Base-by-base conservation (phyloP, 1,140 invertebrate species). In the Sycobia sp. region DNA sequence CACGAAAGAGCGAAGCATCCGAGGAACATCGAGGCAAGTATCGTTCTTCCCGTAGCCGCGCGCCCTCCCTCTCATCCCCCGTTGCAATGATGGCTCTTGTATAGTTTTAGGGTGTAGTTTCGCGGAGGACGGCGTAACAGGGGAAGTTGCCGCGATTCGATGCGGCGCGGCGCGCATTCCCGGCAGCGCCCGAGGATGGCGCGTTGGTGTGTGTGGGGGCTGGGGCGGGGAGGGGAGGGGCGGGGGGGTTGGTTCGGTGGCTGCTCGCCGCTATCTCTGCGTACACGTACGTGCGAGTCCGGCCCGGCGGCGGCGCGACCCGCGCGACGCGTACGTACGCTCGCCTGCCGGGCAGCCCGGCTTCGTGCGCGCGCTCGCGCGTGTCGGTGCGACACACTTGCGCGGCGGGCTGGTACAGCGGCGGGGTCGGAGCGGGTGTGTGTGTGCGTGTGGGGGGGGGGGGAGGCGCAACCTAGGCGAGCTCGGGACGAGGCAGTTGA, bases 31-130 rank as follows among this genome's bases (percentile, higher is more conserved):
- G 41, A 36, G 25, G 54, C 22, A 51, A 60, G 62, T 58, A 50
- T 57, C 62, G 54, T 58, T 49, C 65, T 73, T 71, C 71, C 61
- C 72, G 29, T 7, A 11, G 29, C 5, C 29, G 29, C 11, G 29
- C 29, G 29, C 29, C n/a, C n/a, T n/a, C n/a, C n/a, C n/a, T n/a
- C n/a, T n/a, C n/a, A n/a, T n/a, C n/a, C 73, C 70, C 67, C 70
- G 69, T 70, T 78, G 76, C 72, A 73, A 69, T 56, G 61, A 77
- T 71, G 72, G 72, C 74, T 75, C 70, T 57, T 71, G 72, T 79
- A 76, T 74, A 77, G 75, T 76, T 79, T 80, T 77, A 76, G 72
- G 69, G 74, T 73, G 75, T 77, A 71, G 79, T 77, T 77, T 68
- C 11, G 29, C 29, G 29, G 65, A 56, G 63, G 69, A 71, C 71